Evolutionary conservation across 2,113 vertebrate species (phyloP), one percentile per base, ranked within the genome.

Genomic region (Actinemys pallida): DNA sequence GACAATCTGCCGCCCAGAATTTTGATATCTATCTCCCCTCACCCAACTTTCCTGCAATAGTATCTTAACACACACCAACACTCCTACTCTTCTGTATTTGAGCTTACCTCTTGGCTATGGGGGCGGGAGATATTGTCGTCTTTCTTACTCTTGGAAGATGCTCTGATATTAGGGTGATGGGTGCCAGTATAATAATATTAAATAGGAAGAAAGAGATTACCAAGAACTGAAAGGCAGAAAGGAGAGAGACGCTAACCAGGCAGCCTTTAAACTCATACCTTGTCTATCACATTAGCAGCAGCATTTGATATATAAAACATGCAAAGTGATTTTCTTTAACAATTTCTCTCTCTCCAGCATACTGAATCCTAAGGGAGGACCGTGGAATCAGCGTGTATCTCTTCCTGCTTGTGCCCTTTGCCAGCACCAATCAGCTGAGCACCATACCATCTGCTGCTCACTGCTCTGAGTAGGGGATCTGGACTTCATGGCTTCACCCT

Each of bases 1-100:
- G 7, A 49, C 4, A 0, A 54, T 35, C 45, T 31, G 24, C 13
- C 2, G 4, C 80, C 42, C 31, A 31, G 22, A 59, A 49, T 0
- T 0, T 6, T 29, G 8, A 17, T 83, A 27, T 54, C 10, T 31
- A 27, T 13, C 27, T 91, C 25, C n/a, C 75, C 59, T 13, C 53
- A 78, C 31, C 2, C 1, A 42, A 10, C 76, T 50, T 35, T 29
- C 47, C 78, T 80, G 49, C 47, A 47, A 14, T 19, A 49, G 13
- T 80, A 25, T 7, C 53, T 47, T 13, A 1, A 29, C 42, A 6
- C 22, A 53, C 22, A 4, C 8, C n/a, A 10, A 10, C 25, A 9
- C 65, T 31, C 42, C 75, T 47, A 27, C 42, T 47, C 42, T 6
- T 27, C 25, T 75, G n/a, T 75, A 10, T 76, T 45, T 11, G 19